Conservation (phyloP, 2,797 vertebrate species). For the Rhynchotus rufescens region DNA sequence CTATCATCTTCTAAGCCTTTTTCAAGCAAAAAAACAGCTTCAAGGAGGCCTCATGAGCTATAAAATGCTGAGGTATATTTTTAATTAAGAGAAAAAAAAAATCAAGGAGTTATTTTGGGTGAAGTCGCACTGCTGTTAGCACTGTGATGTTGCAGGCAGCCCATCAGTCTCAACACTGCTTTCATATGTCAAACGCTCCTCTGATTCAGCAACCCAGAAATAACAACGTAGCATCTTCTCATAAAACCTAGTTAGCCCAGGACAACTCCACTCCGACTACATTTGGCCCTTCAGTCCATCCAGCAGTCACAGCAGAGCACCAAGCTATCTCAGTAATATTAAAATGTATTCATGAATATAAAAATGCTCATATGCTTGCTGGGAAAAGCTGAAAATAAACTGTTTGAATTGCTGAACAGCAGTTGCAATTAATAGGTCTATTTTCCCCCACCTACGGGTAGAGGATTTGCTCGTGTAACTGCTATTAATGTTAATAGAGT, state of each 20-base stretch:
- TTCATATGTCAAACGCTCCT: background rate
- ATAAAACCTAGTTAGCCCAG: background rate
- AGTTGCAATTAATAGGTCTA: constrained; percentile 36
- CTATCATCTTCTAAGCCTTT: background rate
- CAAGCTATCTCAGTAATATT: background rate
- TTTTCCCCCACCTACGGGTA: constrained; percentile 18
- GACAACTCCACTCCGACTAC: background rate
- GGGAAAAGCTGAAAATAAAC: constrained; percentile 27
- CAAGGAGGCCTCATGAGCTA: background rate
- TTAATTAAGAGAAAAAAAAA: background rate
- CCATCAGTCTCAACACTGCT: background rate
- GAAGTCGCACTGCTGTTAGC: background rate
- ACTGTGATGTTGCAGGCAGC: background rate
- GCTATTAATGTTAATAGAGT: background rate
- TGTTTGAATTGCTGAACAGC: constrained; percentile 18
- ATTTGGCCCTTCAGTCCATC: background rate
- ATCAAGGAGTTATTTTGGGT: background rate
- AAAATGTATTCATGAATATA: background rate
- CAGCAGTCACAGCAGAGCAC: background rate
- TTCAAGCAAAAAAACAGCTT: background rate
- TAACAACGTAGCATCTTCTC: background rate
- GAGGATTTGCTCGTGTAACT: constrained; percentile 32
- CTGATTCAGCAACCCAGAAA: background rate
- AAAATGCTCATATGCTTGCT: background rate
- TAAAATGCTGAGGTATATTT: rapidly evolving